A percentile compares a stretch with the other conserved stretches of the same genome.
phyloP scores from a whole-genome alignment of 2,113 vertebrate genomes.

The Crypturellus undulatus region DNA sequence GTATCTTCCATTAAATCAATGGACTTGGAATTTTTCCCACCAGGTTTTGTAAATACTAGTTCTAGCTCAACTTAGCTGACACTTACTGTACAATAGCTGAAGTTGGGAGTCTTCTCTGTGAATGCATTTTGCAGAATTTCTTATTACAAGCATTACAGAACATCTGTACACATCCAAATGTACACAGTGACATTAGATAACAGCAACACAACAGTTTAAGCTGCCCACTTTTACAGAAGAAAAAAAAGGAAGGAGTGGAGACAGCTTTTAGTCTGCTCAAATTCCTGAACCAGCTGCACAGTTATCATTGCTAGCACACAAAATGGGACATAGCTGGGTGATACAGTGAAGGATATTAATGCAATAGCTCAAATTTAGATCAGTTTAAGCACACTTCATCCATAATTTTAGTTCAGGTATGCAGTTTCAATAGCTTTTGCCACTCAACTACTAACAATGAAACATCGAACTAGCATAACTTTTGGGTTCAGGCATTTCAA shows the following conservation, averaged over 20 bases:
- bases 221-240: not conserved
- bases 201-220: not conserved
- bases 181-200: not conserved
- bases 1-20: not conserved
- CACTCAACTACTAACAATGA: not conserved
- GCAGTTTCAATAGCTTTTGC: not conserved
- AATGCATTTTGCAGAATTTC: not conserved
- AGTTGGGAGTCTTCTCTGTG: not conserved
- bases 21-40: not conserved
- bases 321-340: not conserved
- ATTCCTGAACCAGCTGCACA: not conserved
- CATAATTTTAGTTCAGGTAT: not conserved
- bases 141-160: not conserved
- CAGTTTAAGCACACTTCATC: not conserved
- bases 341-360: not conserved
- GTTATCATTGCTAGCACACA: not conserved
- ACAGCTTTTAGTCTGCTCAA: not conserved
- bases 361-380: not conserved
- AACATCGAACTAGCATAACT: not conserved
- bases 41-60: not conserved
- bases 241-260: not conserved
- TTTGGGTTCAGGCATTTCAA: not conserved
- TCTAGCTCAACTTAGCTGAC: not conserved
- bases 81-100: not conserved
- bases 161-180: rapidly evolving